These are phyloP conservation scores for Tortricodes alternella DNA, from an alignment of 2,888 invertebrate genomes.

Conservation along the genomic window DNA sequence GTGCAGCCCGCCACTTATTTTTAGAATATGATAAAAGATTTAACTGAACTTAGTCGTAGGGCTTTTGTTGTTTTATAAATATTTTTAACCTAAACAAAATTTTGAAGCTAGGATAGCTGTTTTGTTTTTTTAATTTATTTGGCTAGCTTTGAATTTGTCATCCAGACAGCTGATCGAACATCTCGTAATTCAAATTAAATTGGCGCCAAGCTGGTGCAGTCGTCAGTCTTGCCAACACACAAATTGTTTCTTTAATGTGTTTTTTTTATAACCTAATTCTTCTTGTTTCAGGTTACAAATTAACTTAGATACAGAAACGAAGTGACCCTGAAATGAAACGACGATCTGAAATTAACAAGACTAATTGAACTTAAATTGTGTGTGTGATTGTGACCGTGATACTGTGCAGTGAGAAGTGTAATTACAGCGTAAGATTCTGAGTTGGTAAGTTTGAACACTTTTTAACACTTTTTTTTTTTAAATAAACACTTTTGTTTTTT, in stretches of 20 bases:
- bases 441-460: constrained; percentile 17
- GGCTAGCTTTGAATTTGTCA: not conserved
- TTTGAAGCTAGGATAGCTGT: too few species aligned
- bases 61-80: too few species aligned
- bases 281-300: constrained; percentile 39
- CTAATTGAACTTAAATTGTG: constrained; percentile 26
- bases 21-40: constrained; percentile 10
- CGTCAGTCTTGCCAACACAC: not conserved
- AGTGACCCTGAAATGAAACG: constrained; percentile 30
- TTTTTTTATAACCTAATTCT: too few species aligned
- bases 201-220: not conserved
- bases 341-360: constrained; percentile 34
- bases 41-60: not conserved
- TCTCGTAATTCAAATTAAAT: not conserved
- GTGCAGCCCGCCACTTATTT: constrained; percentile 7
- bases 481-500: not conserved
- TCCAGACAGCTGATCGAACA: not conserved
- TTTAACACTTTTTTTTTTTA: not conserved
- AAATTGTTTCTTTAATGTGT: not conserved
- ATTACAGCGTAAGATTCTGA: not conserved
- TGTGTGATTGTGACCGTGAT: constrained; percentile 35
- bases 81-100: too few species aligned
- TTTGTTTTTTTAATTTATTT: not conserved
- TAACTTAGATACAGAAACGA: constrained; percentile 37
- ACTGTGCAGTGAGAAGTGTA: constrained; percentile 19